phyloP scores from a whole-genome alignment of 2,113 vertebrate genomes.

The Dicrurus megarhynchus region DNA sequence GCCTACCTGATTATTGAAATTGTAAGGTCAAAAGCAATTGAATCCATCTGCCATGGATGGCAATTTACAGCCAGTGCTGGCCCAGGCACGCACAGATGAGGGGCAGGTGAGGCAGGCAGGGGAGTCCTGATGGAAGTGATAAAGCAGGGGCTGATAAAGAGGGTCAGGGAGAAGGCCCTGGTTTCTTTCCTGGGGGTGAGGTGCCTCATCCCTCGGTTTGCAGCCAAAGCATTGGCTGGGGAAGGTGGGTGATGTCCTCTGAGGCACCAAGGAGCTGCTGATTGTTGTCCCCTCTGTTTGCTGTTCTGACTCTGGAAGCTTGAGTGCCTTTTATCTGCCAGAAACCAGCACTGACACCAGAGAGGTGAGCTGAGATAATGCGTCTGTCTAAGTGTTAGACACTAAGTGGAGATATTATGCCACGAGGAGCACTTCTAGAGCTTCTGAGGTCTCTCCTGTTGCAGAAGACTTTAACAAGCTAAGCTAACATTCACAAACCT shows the following conservation, averaged over 20 bases:
- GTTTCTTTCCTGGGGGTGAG: rapidly evolving
- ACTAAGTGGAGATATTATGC: background rate
- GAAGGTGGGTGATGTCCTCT: background rate
- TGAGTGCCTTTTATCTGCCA: background rate
- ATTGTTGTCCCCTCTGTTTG: background rate
- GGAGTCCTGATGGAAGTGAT: background rate
- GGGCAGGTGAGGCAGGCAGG: background rate
- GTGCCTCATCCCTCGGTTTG: rapidly evolving
- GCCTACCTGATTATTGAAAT: constrained; percentile 17
- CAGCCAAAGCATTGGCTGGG: rapidly evolving
- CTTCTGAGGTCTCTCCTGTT: background rate
- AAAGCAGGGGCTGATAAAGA: background rate
- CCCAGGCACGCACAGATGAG: background rate
- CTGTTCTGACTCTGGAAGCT: background rate
- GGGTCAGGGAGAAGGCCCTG: rapidly evolving
- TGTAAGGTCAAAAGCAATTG: constrained; percentile 2
- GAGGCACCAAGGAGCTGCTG: rapidly evolving
- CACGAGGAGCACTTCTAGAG: background rate
- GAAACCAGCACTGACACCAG: rapidly evolving
- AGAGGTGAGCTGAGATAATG: background rate
- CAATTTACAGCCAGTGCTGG: background rate
- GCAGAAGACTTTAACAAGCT: background rate
- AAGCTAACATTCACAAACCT: background rate
- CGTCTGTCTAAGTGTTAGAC: background rate
- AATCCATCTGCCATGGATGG: background rate